phyloP scores from a whole-genome alignment of 2,113 vertebrate genomes.

The Mormyrus lacerda region DNA sequence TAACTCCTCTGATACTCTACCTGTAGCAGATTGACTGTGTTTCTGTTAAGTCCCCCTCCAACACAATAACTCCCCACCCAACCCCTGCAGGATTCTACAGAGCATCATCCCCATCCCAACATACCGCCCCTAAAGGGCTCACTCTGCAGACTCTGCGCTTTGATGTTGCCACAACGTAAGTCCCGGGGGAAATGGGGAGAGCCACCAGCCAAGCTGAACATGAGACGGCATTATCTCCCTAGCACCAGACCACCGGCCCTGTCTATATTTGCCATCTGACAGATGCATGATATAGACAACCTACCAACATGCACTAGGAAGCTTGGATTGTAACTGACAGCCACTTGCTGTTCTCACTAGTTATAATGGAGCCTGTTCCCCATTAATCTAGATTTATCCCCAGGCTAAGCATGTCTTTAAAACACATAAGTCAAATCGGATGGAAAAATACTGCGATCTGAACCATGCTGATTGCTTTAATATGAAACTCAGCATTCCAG shows the following conservation, averaged over 20 bases:
- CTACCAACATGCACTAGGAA: neutral
- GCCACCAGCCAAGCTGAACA: neutral
- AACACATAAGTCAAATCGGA: neutral
- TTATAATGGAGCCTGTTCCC: neutral
- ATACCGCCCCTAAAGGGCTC: neutral
- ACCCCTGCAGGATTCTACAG: neutral
- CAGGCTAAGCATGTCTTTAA: neutral
- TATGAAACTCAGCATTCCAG: neutral
- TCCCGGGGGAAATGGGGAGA: neutral
- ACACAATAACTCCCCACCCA: neutral
- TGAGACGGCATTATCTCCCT: neutral
- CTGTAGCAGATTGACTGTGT: conserved; percentile 21
- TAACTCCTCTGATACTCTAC: conserved; percentile 9
- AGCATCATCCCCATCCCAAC: neutral
- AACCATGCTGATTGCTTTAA: neutral
- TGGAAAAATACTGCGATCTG: neutral
- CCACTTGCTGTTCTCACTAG: neutral
- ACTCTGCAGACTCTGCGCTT: neutral
- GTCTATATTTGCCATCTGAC: conserved; percentile 7
- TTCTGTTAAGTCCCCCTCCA: neutral
- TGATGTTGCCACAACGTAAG: neutral
- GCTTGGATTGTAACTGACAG: neutral
- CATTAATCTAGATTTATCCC: neutral
- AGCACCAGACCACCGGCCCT: neutral
- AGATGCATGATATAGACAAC: neutral